phyloP scores from a whole-genome alignment of 2,888 invertebrate genomes.

The Pocota personata region DNA sequence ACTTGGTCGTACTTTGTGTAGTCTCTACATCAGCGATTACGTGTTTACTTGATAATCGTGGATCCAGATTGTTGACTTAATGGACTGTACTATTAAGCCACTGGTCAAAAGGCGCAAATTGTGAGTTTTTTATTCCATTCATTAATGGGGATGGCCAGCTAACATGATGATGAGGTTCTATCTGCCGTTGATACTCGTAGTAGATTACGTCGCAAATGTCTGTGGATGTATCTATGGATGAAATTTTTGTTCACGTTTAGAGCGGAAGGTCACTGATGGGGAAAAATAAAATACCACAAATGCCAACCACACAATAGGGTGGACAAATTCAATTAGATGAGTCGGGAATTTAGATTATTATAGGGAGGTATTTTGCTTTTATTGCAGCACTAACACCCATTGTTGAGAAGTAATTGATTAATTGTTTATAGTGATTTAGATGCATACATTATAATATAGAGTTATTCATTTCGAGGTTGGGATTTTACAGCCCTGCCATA shows the following conservation, averaged over 20 bases:
- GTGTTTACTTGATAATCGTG: slow-evolving; percentile 5
- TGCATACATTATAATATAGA: no score
- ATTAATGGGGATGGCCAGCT: neutral
- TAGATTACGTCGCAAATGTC: neutral
- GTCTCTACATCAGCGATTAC: neutral
- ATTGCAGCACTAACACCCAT: neutral
- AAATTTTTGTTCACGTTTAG: neutral
- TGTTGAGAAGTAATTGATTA: neutral
- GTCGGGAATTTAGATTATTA: neutral
- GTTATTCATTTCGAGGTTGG: no score
- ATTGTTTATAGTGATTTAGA: neutral
- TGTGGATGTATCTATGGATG: neutral
- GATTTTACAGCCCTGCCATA: no score
- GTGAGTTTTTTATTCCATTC: neutral
- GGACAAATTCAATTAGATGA: neutral
- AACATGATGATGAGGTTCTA: neutral
- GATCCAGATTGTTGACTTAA: slow-evolving; percentile 18
- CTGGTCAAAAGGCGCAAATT: neutral
- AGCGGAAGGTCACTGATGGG: neutral
- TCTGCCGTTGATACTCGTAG: neutral
- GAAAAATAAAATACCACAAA: neutral
- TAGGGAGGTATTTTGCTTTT: neutral
- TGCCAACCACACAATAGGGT: neutral
- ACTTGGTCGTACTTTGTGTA: slow-evolving; percentile 9
- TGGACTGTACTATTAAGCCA: neutral